A percentile compares a stretch with the other conserved stretches of the same genome.
These are phyloP conservation scores for Ornithorhynchus anatinus DNA, from an alignment of 2,113 vertebrate genomes.

Conservation along the genomic window DNA sequence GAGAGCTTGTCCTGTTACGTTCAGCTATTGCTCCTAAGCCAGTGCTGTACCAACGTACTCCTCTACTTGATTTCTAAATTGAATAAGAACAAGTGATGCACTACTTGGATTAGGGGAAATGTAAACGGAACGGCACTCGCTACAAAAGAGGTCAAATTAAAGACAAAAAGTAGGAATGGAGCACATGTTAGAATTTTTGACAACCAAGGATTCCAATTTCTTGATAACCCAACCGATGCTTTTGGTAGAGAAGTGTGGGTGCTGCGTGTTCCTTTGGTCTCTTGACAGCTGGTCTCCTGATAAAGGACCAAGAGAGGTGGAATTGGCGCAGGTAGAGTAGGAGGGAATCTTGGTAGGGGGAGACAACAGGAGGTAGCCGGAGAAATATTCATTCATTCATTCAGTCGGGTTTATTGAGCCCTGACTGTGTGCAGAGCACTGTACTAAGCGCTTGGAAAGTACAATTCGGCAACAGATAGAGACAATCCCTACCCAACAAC, in stretches of 20 bases:
- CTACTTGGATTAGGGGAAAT: constrained; percentile 32
- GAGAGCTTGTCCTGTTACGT: not conserved
- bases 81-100: constrained; percentile 35
- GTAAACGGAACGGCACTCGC: constrained; percentile 17
- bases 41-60: constrained; percentile 10
- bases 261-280: no score
- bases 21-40: not conserved
- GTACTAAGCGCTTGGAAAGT: no score
- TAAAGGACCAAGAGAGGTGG: no score
- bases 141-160: constrained; percentile 18
- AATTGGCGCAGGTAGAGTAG: no score
- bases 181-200: constrained; percentile 4
- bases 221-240: not conserved
- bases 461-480: no score
- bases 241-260: not conserved
- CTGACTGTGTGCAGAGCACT: no score
- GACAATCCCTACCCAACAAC: no score
- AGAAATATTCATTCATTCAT: no score
- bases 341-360: no score
- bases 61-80: constrained; percentile 35
- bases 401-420: no score
- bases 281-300: no score
- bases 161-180: constrained; percentile 4
- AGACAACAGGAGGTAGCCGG: no score
- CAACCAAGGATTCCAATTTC: not conserved